A percentile compares a stretch with the other conserved stretches of the same genome.
Evolutionary conservation across 2,797 vertebrate genomes (phyloP).

Genomic region (Pagetopsis macropterus): DNA sequence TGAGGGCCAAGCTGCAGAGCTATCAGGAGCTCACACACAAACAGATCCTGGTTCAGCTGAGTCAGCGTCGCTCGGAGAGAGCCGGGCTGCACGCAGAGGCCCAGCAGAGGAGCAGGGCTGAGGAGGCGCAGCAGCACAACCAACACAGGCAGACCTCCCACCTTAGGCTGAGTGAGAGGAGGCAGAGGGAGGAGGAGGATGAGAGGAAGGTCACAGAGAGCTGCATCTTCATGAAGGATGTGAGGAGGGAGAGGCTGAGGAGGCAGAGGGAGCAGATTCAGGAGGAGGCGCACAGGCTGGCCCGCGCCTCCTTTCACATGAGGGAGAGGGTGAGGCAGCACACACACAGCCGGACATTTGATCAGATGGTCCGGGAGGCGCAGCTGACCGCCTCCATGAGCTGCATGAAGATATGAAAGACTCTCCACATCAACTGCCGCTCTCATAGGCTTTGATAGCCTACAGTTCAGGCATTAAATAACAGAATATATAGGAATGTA

Average conservation of each 20-base stretch:
- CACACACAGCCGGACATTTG: slow-evolving; percentile 70
- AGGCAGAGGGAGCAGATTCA: slow-evolving; percentile 71
- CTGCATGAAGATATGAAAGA: slow-evolving; percentile 65
- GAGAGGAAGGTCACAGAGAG: slow-evolving; percentile 65
- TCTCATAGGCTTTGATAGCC: not conserved
- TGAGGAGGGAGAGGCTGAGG: slow-evolving; percentile 74
- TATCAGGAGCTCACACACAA: slow-evolving; percentile 68
- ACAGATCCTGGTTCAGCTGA: slow-evolving; percentile 68
- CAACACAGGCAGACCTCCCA: slow-evolving; percentile 68
- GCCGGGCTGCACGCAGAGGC: slow-evolving; percentile 55
- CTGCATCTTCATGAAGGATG: slow-evolving; percentile 73
- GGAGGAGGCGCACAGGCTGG: slow-evolving; percentile 76
- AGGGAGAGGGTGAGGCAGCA: slow-evolving; percentile 77
- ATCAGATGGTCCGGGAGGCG: slow-evolving; percentile 78
- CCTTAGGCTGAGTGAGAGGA: slow-evolving; percentile 72
- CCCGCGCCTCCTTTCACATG: slow-evolving; percentile 79
- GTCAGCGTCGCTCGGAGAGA: slow-evolving; percentile 69
- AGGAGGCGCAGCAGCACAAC: slow-evolving; percentile 56
- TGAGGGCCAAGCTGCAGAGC: slow-evolving; percentile 57
- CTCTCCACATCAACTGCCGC: not conserved
- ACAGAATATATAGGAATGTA: not conserved
- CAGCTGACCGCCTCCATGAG: slow-evolving; percentile 70
- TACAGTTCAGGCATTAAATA: not conserved
- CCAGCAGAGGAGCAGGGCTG: slow-evolving; percentile 49
- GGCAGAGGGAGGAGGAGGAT: slow-evolving; percentile 78